Percentiles rank a stretch among this genome's conserved stretches.
phyloP scores from a whole-genome alignment of 2,888 invertebrate genomes.

The Orthonychiurus folsomi region DNA sequence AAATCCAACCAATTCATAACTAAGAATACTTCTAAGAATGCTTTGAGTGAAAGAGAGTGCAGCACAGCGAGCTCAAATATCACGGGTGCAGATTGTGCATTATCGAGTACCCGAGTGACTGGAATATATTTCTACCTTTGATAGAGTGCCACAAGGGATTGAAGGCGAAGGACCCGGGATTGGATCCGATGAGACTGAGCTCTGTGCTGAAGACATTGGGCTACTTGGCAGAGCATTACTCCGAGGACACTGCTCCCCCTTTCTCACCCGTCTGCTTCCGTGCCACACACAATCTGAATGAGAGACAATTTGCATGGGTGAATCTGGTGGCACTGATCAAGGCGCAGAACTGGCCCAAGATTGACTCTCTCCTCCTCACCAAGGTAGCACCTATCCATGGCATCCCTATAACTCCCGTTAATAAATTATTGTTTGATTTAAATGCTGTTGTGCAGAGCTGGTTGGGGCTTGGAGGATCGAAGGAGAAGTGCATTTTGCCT shows the following conservation, averaged over 20 bases:
- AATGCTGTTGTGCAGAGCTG: constrained; percentile 45
- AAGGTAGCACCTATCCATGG: too few species aligned
- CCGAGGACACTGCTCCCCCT: constrained; percentile 18
- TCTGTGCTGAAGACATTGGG: constrained; percentile 34
- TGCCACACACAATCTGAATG: constrained; percentile 47
- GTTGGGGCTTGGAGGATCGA: constrained; percentile 45
- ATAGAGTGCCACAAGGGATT: constrained; percentile 33
- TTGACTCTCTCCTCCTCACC: constrained; percentile 54
- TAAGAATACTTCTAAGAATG: too few species aligned
- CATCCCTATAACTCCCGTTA: too few species aligned
- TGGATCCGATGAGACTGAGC: constrained; percentile 25
- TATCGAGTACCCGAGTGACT: too few species aligned
- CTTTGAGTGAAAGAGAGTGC: too few species aligned
- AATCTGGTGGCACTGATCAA: constrained; percentile 56
- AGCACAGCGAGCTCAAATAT: too few species aligned
- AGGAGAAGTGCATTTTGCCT: constrained; percentile 46
- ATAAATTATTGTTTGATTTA: too few species aligned
- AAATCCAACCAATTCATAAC: constrained; percentile 4
- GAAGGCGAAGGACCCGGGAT: constrained; percentile 31
- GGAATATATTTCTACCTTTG: too few species aligned
- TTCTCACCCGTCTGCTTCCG: constrained; percentile 30
- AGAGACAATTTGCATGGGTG: constrained; percentile 61
- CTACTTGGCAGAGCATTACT: constrained; percentile 34
- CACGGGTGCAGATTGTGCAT: too few species aligned
- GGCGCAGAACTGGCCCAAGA: constrained; percentile 54